Conservation (phyloP, 2,888 invertebrate species). For the Opisthograptis luteolata region DNA sequence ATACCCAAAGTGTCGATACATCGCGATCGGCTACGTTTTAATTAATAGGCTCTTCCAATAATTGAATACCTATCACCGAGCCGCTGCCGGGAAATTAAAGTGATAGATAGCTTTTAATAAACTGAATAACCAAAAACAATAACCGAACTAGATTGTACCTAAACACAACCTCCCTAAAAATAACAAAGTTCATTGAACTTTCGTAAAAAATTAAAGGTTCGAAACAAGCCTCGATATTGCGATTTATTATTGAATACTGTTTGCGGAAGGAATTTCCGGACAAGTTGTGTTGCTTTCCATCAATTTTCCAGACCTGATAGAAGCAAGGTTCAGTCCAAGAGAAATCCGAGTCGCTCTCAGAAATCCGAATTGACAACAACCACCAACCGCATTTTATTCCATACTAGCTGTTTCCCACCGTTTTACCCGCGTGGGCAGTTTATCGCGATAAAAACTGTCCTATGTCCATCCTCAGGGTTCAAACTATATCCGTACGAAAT, state of each 20-base stretch:
- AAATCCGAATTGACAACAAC: too few species aligned
- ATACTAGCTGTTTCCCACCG: too few species aligned
- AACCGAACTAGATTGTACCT: too few species aligned
- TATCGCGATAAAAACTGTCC: too few species aligned
- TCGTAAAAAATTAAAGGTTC: neutral
- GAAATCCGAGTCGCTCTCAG: too few species aligned
- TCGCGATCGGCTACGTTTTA: neutral
- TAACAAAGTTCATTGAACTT: conserved; percentile 8
- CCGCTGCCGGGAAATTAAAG: neutral
- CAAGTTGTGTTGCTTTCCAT: neutral
- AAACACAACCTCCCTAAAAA: neutral
- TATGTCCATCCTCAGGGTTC: too few species aligned
- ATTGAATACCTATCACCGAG: neutral
- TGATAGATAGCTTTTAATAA: neutral
- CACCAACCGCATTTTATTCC: too few species aligned
- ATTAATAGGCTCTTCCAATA: conserved; percentile 3
- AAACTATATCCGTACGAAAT: too few species aligned
- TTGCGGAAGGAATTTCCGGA: conserved; percentile 1
- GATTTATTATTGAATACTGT: conserved; percentile 1
- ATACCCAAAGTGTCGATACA: neutral
- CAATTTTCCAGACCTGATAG: neutral
- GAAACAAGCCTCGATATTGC: neutral
- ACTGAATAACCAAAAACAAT: too few species aligned
- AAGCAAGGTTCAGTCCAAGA: neutral
- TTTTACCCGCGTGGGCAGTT: too few species aligned